Base-by-base conservation (phyloP, 92 coral and sea anemone species). In the Pocillopora grandis region DNA sequence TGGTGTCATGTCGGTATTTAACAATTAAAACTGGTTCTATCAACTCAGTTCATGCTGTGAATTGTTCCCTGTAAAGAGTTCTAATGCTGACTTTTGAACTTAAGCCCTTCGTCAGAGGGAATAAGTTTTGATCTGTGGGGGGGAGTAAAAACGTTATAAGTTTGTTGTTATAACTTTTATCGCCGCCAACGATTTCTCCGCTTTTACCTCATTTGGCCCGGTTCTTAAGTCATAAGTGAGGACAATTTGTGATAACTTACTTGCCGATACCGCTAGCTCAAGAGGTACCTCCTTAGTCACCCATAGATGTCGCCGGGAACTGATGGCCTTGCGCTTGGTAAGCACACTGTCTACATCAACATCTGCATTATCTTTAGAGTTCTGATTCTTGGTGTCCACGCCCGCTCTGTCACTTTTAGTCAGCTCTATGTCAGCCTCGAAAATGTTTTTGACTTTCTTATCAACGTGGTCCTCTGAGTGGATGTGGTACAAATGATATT, bases 351-450 rank as follows among this genome's bases (percentile, higher is more conserved):
- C 84, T 0, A 93, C 83, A 55, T 90, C 89, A 9, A 91, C 88
- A n/a, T 88, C 85, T 9, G 94, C 96, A 2, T 64, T 83, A 13
- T 89, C 91, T 10, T 74, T 59, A 21, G 84, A 62, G 66, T 78
- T 87, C 9, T 87, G 76, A 19, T 76, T 23, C 9, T 80, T 77
- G 55, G 87, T 82, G 75, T 90, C 92, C 74, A 93, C 97, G 5
- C 78, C 65, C 18, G 61, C 87, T 18, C 62, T 72, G 33, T 86
- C 89, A 36, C 90, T 76, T 14, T 84, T 20, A 58, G 94, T 86
- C 75, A 93, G 71, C 72, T 71, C 60, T 68, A 93, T 91, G 86
- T 93, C 97, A 13, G 90, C 92, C 80, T 93, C 97, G 48, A 93
- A 93, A 37, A 88, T 37, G 56, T 72, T 66, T 72, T 88, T 84